Percentiles rank a stretch among this genome's conserved stretches.
Conservation (phyloP, 2,113 vertebrate species). For the Hippotragus niger region DNA sequence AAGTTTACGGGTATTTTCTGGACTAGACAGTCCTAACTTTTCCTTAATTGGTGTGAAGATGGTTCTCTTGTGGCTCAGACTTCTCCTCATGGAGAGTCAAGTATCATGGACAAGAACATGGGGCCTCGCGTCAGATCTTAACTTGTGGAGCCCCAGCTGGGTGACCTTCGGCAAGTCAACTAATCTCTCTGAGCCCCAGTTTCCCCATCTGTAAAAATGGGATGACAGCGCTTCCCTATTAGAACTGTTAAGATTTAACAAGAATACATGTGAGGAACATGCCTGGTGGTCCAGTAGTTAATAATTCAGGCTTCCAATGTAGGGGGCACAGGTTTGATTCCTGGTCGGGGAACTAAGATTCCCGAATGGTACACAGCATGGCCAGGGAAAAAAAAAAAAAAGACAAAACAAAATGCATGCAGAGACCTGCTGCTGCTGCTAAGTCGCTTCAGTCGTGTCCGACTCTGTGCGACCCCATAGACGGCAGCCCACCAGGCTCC, state of each 20-base stretch:
- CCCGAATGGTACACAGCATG: background rate
- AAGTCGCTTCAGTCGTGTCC: no score
- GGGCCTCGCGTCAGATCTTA: background rate
- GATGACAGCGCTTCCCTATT: no score
- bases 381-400: background rate
- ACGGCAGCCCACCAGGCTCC: no score
- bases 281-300: background rate
- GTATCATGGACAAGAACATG: background rate
- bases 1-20: background rate
- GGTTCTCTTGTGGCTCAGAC: background rate
- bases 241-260: background rate
- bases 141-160: background rate
- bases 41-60: background rate
- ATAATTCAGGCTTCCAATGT: fast-evolving
- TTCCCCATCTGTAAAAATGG: background rate
- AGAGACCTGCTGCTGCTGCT: background rate
- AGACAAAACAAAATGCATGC: background rate
- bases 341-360: background rate
- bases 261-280: background rate
- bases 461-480: no score
- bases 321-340: background rate
- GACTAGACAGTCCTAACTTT: background rate
- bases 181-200: background rate
- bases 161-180: background rate
- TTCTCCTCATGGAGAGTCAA: background rate